phyloP scores from a whole-genome alignment of 2,113 vertebrate genomes.

The Meleagris gallopavo region DNA sequence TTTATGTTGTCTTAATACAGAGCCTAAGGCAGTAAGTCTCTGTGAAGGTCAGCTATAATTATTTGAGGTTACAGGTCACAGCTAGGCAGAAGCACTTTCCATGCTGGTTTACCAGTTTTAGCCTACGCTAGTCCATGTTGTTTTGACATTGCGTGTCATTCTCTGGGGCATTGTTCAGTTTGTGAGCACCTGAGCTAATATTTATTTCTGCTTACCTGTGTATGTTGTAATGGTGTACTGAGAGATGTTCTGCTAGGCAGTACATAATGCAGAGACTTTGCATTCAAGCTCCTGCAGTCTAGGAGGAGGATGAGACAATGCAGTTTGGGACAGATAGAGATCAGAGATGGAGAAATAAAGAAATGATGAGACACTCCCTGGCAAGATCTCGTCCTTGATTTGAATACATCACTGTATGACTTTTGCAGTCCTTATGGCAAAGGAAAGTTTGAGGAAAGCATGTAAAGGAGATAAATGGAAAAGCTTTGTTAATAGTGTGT shows the following conservation, averaged over 20 bases:
- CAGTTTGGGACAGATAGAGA: not conserved
- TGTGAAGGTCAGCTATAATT: not conserved
- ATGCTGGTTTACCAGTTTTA: not conserved
- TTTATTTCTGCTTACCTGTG: not conserved
- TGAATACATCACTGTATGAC: not conserved
- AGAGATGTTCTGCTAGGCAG: not conserved
- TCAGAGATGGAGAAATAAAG: not conserved
- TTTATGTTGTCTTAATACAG: not conserved
- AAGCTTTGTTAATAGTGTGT: not conserved
- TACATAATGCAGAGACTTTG: not conserved
- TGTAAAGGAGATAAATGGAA: constrained; percentile 26
- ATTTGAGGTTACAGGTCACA: not conserved
- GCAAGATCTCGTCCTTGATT: not conserved
- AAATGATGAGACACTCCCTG: not conserved
- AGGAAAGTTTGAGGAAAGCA: not conserved
- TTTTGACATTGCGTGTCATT: not conserved
- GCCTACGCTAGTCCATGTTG: rapidly evolving
- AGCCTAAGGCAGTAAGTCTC: not conserved
- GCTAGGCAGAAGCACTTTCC: not conserved
- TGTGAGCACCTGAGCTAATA: not conserved
- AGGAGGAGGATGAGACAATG: not conserved
- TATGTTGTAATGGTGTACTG: not conserved
- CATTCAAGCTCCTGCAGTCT: not conserved
- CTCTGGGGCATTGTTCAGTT: not conserved
- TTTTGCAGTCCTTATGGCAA: not conserved